Conservation (phyloP, 2,888 invertebrate genomes). For the Drosophila emarginata region DNA sequence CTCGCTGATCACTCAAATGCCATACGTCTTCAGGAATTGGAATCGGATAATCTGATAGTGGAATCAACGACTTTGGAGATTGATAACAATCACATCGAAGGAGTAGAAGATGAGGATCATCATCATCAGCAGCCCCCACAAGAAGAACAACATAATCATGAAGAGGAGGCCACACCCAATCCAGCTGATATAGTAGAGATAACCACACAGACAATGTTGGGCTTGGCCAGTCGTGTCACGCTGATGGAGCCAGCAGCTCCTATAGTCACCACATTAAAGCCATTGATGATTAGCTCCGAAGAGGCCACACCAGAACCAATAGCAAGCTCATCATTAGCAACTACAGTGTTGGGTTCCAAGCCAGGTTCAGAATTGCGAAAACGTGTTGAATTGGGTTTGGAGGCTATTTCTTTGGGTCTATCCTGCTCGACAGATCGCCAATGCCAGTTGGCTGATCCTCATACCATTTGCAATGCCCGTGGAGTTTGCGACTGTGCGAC, state of each 20-base stretch:
- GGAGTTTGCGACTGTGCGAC: constrained; percentile 89
- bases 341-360: constrained; percentile 46
- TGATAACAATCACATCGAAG: constrained; percentile 50
- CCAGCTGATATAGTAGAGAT: constrained; percentile 78
- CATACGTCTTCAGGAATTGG: constrained; percentile 67
- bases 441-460: constrained; percentile 90
- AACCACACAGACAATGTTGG: constrained; percentile 82
- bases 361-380: constrained; percentile 78
- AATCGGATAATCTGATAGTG: constrained; percentile 78
- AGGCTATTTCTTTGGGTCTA: constrained; percentile 88
- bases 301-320: constrained; percentile 67
- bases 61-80: constrained; percentile 73
- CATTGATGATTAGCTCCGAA: constrained; percentile 62
- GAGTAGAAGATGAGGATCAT: constrained; percentile 8
- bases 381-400: constrained; percentile 81
- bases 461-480: constrained; percentile 86
- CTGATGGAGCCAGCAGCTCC: constrained; percentile 83
- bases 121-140: background rate
- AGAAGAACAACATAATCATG: constrained; percentile 20
- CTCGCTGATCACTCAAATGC: constrained; percentile 54
- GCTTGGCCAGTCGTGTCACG: constrained; percentile 82
- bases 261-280: constrained; percentile 75
- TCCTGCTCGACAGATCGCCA: constrained; percentile 89
- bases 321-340: background rate
- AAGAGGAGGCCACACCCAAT: constrained; percentile 70